Base-by-base conservation (phyloP, 2,797 vertebrate genomes). In the Macropodus opercularis region DNA sequence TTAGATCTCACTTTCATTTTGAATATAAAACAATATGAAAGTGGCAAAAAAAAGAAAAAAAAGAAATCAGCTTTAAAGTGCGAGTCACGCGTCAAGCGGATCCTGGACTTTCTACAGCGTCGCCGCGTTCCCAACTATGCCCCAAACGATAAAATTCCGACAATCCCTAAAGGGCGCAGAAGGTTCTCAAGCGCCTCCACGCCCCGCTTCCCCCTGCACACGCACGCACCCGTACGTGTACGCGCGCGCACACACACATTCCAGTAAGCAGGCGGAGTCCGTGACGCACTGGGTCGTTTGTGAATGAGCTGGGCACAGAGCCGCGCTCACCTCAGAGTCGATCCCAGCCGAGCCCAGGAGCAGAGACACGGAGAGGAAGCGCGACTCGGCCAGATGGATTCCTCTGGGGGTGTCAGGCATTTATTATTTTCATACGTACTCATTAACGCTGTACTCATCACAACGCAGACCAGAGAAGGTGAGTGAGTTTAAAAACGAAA, bases 401-500 rank as follows among this genome's bases (percentile, higher is more conserved):
- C 78, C 70, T 79, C 50, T 12, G 18, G 54, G 8, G 85, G 90
- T 81, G 56, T 88, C 69, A 85, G 88, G 77, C 83, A 72, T 54
- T 62, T 89, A 61, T 77, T 94, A 26, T 91, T 92, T 73, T 80
- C 87, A n/a, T 89, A 63, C 58, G 81, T 92, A 4, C 88, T 93
- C 69, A 79, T 93, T 64, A 88, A 90, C 52, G 86, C 86, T 8
- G 85, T 93, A 62, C 74, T 92, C 23, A 87, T 91, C 24, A 92
- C 92, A 10, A 19, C 90, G 27, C 91, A 93, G 50, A 88, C 85
- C 22, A 93, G 91, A 81, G 92, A 93, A 90, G 92, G 93, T 93
- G 81, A 82, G 92, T 70, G 23, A 17, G 5, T 27, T 24, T 47
- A 24, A 12, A 2, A 4, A 19, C 4, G 9, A 13, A 32, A 17